phyloP scores from a whole-genome alignment of 2,888 invertebrate species.

The Brachyopa scutellaris region DNA sequence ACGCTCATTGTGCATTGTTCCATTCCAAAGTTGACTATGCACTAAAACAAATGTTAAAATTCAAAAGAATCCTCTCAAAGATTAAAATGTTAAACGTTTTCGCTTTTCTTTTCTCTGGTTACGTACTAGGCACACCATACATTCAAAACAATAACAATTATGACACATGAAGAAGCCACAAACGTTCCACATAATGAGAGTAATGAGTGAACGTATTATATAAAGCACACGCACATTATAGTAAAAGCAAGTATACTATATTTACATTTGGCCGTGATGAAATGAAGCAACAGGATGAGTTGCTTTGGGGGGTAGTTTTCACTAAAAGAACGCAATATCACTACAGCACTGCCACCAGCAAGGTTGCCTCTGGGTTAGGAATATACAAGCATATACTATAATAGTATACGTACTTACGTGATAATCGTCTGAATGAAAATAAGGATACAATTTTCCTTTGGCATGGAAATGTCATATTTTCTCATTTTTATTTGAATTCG shows the following conservation, averaged over 20 bases:
- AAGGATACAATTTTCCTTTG: slow-evolving; percentile 37
- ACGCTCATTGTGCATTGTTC: no score
- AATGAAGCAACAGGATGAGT: slow-evolving; percentile 23
- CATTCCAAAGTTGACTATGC: no score
- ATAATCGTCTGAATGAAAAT: slow-evolving; percentile 29
- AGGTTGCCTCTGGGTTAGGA: slow-evolving; percentile 1
- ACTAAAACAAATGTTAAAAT: not conserved
- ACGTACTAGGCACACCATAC: not conserved
- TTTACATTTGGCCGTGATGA: slow-evolving; percentile 33
- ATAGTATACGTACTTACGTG: slow-evolving; percentile 16
- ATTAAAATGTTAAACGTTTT: slow-evolving; percentile 29
- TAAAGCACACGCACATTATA: slow-evolving; percentile 22
- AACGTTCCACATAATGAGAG: slow-evolving; percentile 23
- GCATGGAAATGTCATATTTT: slow-evolving; percentile 29
- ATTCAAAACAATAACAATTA: slow-evolving; percentile 33
- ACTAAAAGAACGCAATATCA: not conserved
- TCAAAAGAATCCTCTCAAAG: slow-evolving; percentile 1
- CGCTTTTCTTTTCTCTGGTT: not conserved
- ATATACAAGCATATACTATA: no score
- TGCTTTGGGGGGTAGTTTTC: not conserved
- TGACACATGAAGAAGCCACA: slow-evolving; percentile 37
- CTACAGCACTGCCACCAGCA: not conserved
- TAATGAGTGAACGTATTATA: slow-evolving; percentile 55
- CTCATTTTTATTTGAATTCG: not conserved
- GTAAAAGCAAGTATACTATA: slow-evolving; percentile 20